Evolutionary conservation across 2,888 invertebrate species (phyloP), one percentile per base, ranked within the genome.

Genomic region (Conchocele bisecta): DNA sequence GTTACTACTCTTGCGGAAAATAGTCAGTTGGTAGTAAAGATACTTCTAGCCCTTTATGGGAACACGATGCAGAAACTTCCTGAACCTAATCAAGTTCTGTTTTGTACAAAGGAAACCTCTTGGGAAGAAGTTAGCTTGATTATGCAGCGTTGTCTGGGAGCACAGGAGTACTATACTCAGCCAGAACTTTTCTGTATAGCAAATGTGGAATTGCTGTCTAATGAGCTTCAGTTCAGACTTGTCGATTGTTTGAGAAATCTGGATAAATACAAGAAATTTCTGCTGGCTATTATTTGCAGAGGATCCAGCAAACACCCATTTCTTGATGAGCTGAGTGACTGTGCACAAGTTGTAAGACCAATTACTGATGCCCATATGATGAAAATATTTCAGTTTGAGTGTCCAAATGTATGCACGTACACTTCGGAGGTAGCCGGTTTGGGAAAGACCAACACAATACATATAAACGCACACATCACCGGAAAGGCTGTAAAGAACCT

Each of bases 401-500:
- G 70, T 35, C 64, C 63, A 11, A 29, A 71, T 46, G 79, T 82
- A 3, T 2, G 33, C 1, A 74, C 79, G 1, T 35, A 73, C 2
- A 79, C 83, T 0, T 83, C 83, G 0, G 69, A 74, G n/a, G 28
- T 75, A 11, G 64, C 83, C n/a, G 82, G 83, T 2, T 67, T 75
- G 17, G 83, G 83, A 7, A 83, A 83, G 59, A 68, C 81, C 20
- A 79, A 68, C 24, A 50, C 20, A 2, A 60, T 83, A n/a, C 31
- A 53, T 11, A 57, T 59, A 50, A 33, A 28, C 1, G 77, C 83
- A n/a, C 54, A 53, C n/a, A 17, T 42, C 17, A 39, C 42, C 0
- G 28, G 46, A 2, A 54, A 51, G 53, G 57, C 59, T 3, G 35
- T 80, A 17, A 17, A 39, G 6, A 74, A 67, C 20, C 28, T 84